phyloP scores from a whole-genome alignment of 2,113 vertebrate genomes.

The Lota lota region DNA sequence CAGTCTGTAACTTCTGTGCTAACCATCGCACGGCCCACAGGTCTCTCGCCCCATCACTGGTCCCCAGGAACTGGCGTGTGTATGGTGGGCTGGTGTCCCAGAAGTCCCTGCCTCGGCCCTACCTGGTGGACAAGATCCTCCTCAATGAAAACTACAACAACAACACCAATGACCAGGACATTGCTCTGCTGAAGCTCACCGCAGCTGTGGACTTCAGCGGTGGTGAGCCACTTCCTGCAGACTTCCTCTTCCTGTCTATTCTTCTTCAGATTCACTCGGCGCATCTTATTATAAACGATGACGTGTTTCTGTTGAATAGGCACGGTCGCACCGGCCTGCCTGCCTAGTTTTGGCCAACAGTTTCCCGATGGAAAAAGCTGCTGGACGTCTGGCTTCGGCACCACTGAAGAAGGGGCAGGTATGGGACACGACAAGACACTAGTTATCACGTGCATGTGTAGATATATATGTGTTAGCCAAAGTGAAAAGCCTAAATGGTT shows the following conservation, averaged over 20 bases:
- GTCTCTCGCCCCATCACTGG: slow-evolving; percentile 43
- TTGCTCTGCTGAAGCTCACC: slow-evolving; percentile 80
- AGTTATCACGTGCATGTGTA: too few species aligned
- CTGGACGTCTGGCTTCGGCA: slow-evolving; percentile 89
- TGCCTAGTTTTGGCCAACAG: slow-evolving; percentile 75
- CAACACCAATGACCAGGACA: slow-evolving; percentile 77
- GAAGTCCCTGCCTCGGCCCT: slow-evolving; percentile 44
- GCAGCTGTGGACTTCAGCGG: slow-evolving; percentile 71
- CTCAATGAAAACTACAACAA: slow-evolving; percentile 78
- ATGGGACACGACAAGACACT: background rate
- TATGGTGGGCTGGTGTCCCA: slow-evolving; percentile 77
- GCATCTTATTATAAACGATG: background rate
- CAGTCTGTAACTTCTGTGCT: too few species aligned
- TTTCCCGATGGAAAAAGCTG: slow-evolving; percentile 72
- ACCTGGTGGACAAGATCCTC: slow-evolving; percentile 74
- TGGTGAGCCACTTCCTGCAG: slow-evolving; percentile 53
- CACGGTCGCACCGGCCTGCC: slow-evolving; percentile 81
- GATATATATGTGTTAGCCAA: background rate
- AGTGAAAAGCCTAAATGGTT: too few species aligned
- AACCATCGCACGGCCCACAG: background rate
- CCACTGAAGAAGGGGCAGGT: slow-evolving; percentile 52
- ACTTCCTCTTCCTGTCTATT: background rate
- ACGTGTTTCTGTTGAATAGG: slow-evolving; percentile 57
- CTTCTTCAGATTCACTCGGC: too few species aligned
- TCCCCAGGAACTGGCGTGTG: slow-evolving; percentile 73